Conservation (phyloP, 2,888 invertebrate genomes). For the Acanthosepion lycidas region DNA sequence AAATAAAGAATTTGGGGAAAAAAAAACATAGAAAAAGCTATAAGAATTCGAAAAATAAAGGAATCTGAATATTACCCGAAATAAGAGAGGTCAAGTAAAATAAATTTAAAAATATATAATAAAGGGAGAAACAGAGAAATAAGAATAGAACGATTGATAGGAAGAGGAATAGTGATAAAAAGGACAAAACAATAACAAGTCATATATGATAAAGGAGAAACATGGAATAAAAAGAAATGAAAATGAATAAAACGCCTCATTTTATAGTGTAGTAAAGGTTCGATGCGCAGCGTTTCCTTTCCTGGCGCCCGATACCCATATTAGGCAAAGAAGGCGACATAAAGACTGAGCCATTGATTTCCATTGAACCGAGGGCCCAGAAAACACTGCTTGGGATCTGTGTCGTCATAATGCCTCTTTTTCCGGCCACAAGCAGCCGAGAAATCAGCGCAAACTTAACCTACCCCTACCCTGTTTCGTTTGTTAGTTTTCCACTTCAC, state of each 20-base stretch:
- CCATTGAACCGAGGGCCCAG: neutral
- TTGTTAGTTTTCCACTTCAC: neutral
- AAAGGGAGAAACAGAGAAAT: neutral
- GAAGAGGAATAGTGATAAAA: neutral
- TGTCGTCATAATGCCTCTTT: neutral
- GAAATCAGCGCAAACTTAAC: neutral
- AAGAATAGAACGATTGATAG: no score
- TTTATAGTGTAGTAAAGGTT: neutral
- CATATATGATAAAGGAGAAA: neutral
- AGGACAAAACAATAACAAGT: neutral
- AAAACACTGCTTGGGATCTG: neutral
- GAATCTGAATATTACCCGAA: no score
- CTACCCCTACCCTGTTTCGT: neutral
- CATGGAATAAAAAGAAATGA: neutral
- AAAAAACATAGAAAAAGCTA: no score
- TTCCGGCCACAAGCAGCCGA: neutral
- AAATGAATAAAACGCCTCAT: neutral
- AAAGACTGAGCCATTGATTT: neutral
- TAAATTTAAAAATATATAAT: no score
- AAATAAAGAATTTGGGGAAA: no score
- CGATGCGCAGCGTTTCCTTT: neutral
- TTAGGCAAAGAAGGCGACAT: neutral
- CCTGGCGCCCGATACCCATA: neutral
- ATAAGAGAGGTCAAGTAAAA: no score
- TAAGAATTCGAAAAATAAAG: no score